phyloP scores from a whole-genome alignment of 2,888 invertebrate species.

The Platerodrilus igneus region DNA sequence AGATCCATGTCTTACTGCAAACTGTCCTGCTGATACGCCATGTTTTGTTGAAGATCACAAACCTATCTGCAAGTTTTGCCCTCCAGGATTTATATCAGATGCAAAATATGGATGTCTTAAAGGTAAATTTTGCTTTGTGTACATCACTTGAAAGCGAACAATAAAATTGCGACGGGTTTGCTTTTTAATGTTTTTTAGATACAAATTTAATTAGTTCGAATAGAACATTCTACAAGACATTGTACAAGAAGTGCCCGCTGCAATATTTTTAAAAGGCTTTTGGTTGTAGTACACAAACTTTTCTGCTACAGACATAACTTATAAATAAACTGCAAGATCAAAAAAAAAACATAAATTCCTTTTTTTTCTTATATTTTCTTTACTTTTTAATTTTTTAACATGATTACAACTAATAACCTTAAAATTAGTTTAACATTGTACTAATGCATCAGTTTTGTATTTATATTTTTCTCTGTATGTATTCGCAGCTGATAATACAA shows the following conservation, averaged over 20 bases:
- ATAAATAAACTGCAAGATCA: conserved; percentile 26
- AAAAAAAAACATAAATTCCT: conserved; percentile 20
- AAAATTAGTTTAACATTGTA: conserved; percentile 22
- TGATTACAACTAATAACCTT: conserved; percentile 21
- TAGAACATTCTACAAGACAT: no score
- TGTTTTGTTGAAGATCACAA: conserved; percentile 93
- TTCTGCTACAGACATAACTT: conserved; percentile 31
- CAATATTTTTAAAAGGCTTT: conserved; percentile 26
- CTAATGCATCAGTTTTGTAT: conserved; percentile 26
- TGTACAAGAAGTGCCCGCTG: no score
- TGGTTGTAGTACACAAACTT: conserved; percentile 29
- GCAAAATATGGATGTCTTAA: conserved; percentile 91
- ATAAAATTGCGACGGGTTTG: no score
- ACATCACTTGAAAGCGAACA: no score
- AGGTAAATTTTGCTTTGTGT: conserved; percentile 62
- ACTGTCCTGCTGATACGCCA: conserved; percentile 79
- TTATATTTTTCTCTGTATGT: conserved; percentile 34
- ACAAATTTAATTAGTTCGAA: conserved; percentile 18
- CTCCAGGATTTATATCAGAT: conserved; percentile 87
- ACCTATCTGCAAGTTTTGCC: conserved; percentile 94
- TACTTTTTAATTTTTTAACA: conserved; percentile 17
- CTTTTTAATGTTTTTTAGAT: conserved; percentile 19
- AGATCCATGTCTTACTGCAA: conserved; percentile 82
- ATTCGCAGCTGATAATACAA: conserved; percentile 48
- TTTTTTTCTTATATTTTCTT: conserved; percentile 16